These are phyloP conservation scores for Andrena marginata DNA, from an alignment of 2,888 invertebrate species.

Conservation along the genomic window DNA sequence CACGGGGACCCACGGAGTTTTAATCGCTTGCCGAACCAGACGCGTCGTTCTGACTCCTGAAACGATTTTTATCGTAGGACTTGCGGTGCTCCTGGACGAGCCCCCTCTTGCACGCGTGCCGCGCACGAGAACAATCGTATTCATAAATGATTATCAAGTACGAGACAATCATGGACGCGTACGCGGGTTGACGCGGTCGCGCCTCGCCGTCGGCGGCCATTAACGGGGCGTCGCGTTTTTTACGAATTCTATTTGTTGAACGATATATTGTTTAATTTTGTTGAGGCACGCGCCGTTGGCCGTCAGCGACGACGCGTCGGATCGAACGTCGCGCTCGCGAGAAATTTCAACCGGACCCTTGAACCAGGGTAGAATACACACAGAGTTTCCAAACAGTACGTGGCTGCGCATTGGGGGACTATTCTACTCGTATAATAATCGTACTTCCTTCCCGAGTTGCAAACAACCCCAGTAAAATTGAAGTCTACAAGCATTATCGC, in stretches of 20 bases:
- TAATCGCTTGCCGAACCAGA: slow-evolving; percentile 33
- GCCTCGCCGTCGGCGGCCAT: slow-evolving; percentile 29
- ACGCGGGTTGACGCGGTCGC: slow-evolving; percentile 31
- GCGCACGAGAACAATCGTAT: slow-evolving; percentile 43
- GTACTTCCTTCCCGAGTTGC: too few relatives aligned
- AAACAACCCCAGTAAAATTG: too few relatives aligned
- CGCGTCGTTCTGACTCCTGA: slow-evolving; percentile 6
- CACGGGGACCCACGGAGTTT: slow-evolving; percentile 36
- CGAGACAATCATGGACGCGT: slow-evolving; percentile 68
- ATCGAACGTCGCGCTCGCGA: slow-evolving; percentile 35
- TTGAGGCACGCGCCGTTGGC: slow-evolving; percentile 67
- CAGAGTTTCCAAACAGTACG: neutral
- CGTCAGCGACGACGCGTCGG: slow-evolving; percentile 32
- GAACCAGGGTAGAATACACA: neutral
- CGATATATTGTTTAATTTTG: slow-evolving; percentile 82
- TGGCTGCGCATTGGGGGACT: neutral
- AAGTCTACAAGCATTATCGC: too few relatives aligned
- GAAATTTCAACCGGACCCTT: slow-evolving; percentile 51
- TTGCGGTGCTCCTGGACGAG: slow-evolving; percentile 2
- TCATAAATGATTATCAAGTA: slow-evolving; percentile 66
- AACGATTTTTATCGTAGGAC: slow-evolving; percentile 16
- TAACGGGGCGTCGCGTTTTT: slow-evolving; percentile 57
- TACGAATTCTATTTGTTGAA: slow-evolving; percentile 80
- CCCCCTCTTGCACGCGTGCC: slow-evolving; percentile 22
- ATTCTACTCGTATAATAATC: neutral